Evolutionary conservation across 2,113 vertebrate species (phyloP).

Genomic region (Anolis carolinensis): DNA sequence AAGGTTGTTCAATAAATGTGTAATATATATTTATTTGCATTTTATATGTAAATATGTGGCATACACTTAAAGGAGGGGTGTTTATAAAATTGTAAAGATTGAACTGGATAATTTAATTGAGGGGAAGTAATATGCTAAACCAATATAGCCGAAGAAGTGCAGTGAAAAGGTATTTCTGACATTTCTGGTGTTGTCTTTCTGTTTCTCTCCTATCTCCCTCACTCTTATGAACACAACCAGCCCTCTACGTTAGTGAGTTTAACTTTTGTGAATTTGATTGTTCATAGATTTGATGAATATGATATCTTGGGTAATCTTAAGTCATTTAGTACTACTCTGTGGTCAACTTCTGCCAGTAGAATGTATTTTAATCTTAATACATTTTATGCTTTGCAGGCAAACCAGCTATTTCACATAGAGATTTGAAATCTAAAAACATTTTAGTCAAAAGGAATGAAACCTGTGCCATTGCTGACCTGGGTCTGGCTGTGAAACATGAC

Average conservation of each 20-base stretch:
- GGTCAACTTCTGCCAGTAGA: not conserved
- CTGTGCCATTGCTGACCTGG: constrained; percentile 94
- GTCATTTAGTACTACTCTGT: too few relatives aligned
- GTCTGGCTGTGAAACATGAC: constrained; percentile 94
- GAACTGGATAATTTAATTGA: not conserved
- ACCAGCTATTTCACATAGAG: constrained; percentile 95
- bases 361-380: not conserved
- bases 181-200: accelerated
- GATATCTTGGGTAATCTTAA: too few relatives aligned
- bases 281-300: too few relatives aligned
- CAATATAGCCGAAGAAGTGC: not conserved
- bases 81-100: too few relatives aligned
- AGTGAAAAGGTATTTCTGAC: accelerated
- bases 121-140: not conserved
- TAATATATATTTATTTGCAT: too few relatives aligned
- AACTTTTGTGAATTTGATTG: too few relatives aligned
- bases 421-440: constrained; percentile 98
- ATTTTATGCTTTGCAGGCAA: constrained; percentile 80
- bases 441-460: constrained; percentile 93
- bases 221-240: accelerated
- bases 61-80: not conserved
- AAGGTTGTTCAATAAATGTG: not conserved
- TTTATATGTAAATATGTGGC: too few relatives aligned
- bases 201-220: not conserved
- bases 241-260: not conserved